Evolutionary conservation across 2,888 invertebrate species (phyloP).

Genomic region (Leptinotarsa peninsularis): DNA sequence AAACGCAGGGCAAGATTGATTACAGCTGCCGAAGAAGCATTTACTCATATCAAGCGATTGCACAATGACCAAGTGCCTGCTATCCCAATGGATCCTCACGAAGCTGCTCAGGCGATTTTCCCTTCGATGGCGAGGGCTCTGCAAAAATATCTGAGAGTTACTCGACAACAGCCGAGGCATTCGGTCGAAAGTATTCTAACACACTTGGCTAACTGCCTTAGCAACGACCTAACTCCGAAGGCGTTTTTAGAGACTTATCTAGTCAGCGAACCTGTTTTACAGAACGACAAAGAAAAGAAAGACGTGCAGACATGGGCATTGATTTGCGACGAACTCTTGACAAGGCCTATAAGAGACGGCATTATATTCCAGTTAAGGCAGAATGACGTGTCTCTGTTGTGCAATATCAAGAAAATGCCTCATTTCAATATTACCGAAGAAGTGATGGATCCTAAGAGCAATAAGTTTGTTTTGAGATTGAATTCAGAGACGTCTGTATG

Average conservation of each 20-base stretch:
- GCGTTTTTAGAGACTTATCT: conserved; percentile 96
- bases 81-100: conserved; percentile 91
- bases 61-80: conserved; percentile 79
- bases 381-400: conserved; percentile 91
- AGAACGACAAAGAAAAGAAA: conserved; percentile 85
- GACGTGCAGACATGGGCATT: conserved; percentile 95
- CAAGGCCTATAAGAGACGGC: conserved; percentile 85
- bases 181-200: conserved; percentile 92
- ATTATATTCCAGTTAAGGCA: conserved; percentile 92
- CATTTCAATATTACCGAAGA: conserved; percentile 96
- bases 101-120: conserved; percentile 97
- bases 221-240: conserved; percentile 92
- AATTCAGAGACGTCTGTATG: conserved; percentile 98
- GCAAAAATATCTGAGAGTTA: conserved; percentile 95
- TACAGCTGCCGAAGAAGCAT: conserved; percentile 96
- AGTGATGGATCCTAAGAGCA: conserved; percentile 94
- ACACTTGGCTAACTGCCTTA: conserved; percentile 91
- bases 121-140: conserved; percentile 95
- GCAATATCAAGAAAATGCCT: conserved; percentile 87
- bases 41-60: conserved; percentile 94
- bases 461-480: conserved; percentile 92
- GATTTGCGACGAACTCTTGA: conserved; percentile 91
- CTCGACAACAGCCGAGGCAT: conserved; percentile 95
- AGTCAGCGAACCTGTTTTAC: conserved; percentile 84
- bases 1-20: conserved; percentile 91